These are phyloP conservation scores for Clanis bilineata DNA, from an alignment of 2,888 invertebrate species.

Conservation along the genomic window DNA sequence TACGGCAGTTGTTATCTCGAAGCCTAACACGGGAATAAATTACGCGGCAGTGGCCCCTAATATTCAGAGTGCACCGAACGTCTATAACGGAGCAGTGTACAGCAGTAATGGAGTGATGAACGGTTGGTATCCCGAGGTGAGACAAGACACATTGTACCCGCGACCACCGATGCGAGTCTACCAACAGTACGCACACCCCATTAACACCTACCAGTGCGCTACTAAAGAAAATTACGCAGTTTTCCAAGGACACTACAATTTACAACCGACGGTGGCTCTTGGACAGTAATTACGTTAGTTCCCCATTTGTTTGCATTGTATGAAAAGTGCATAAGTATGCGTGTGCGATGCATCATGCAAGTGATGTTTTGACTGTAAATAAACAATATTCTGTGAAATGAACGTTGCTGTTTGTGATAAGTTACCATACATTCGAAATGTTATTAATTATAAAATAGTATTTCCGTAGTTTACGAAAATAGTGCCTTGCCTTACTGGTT, in stretches of 20 bases:
- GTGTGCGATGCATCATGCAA: conserved; percentile 5
- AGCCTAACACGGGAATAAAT: conserved; percentile 53
- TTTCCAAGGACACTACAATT: conserved; percentile 77
- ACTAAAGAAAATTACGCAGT: conserved; percentile 73
- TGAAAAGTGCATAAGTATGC: background rate
- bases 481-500: conserved; percentile 18
- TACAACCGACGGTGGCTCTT: conserved; percentile 72
- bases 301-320: background rate
- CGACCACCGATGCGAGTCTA: conserved; percentile 53
- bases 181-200: conserved; percentile 65
- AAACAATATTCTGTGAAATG: conserved; percentile 16
- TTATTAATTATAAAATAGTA: conserved; percentile 36
- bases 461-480: background rate
- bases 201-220: conserved; percentile 71
- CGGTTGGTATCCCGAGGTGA: conserved; percentile 66
- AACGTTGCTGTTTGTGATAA: conserved; percentile 38
- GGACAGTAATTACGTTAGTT: conserved; percentile 53
- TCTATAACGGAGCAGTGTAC: conserved; percentile 44
- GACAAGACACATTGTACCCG: conserved; percentile 62
- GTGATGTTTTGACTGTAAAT: conserved; percentile 4
- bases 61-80: conserved; percentile 41
- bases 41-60: conserved; percentile 52
- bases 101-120: conserved; percentile 51
- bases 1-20: conserved; percentile 39
- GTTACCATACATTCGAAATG: conserved; percentile 56